Conservation (phyloP, 2,888 invertebrate species). For the Arctia plantaginis region DNA sequence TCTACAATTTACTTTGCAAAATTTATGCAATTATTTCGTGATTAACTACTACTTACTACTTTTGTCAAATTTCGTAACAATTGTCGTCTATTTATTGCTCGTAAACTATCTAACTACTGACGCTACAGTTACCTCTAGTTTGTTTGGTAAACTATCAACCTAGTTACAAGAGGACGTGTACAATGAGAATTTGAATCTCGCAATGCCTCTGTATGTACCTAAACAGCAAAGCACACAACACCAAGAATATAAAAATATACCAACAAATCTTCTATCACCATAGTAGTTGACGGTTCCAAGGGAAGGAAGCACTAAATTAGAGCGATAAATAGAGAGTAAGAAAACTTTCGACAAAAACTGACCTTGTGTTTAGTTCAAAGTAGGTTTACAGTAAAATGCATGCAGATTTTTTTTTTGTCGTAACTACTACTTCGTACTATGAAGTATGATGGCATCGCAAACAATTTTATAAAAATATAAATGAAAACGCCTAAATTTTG, state of each 20-base stretch:
- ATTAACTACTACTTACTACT: slow-evolving; percentile 58
- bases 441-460: neutral
- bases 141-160: slow-evolving; percentile 56
- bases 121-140: slow-evolving; percentile 62
- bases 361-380: neutral
- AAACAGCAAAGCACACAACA: slow-evolving; percentile 68
- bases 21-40: slow-evolving; percentile 43
- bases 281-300: slow-evolving; percentile 20
- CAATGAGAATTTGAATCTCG: slow-evolving; percentile 43
- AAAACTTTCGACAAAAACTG: neutral
- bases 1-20: slow-evolving; percentile 57
- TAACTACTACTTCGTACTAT: neutral
- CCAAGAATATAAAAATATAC: slow-evolving; percentile 61
- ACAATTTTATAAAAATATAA: neutral
- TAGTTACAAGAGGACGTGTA: slow-evolving; percentile 54
- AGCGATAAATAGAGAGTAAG: slow-evolving; percentile 13
- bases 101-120: slow-evolving; percentile 76
- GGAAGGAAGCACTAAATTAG: slow-evolving; percentile 18
- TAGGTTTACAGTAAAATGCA: neutral
- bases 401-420: neutral
- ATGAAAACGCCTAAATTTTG: neutral
- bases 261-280: slow-evolving; percentile 44
- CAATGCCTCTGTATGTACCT: slow-evolving; percentile 44
- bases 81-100: slow-evolving; percentile 81
- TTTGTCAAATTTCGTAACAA: slow-evolving; percentile 75